Base-by-base conservation (phyloP, 2,888 invertebrate species). In the Rhaphigaster nebulosa region DNA sequence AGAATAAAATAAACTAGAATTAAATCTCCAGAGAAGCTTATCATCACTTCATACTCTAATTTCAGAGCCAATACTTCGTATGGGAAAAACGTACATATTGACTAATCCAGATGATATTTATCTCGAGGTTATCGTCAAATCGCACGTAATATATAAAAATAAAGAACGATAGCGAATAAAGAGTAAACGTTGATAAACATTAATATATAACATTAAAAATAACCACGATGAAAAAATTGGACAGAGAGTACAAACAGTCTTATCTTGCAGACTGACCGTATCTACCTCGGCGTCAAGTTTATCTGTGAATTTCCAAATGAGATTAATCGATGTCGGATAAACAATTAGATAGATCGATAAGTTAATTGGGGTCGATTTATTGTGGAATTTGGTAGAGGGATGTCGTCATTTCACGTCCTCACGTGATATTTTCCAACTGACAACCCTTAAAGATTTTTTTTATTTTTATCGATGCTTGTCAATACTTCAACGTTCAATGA, bases 221-320 rank as follows among this genome's bases (percentile, higher is more conserved):
- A 76, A 76, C 70, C 1, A 76, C 18, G 23, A 34, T 38, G 38
- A 76, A 76, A 76, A 76, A 76, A 38, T 20, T 20, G 20, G 70
- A 38, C 20, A 76, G 70, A 38, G 76, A 41, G 45, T 84, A 84
- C 84, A 84, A 84, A 84, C 45, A 84, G n/a, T 45, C n/a, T 45
- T 84, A 84, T 76, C 70, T 76, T 84, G 45, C 84, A 84, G 84
- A 84, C 84, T 84, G 45, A 76, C 20, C 70, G 70, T 38, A 76
- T 50, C 84, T 84, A 45, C 84, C 45, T 15, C 45, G 84, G 84
- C 84, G 84, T 84, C 84, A 45, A 41, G 45, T 45, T 45, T 84
- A 84, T 84, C 84, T 45, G 8, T 15, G 45, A 84, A 45, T 84
- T 84, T 84, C 45, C 45, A 84, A 26, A 84, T 84, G 34, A 76